Evolutionary conservation across 2,113 vertebrate species (phyloP).

Genomic region (Isurus oxyrinchus): DNA sequence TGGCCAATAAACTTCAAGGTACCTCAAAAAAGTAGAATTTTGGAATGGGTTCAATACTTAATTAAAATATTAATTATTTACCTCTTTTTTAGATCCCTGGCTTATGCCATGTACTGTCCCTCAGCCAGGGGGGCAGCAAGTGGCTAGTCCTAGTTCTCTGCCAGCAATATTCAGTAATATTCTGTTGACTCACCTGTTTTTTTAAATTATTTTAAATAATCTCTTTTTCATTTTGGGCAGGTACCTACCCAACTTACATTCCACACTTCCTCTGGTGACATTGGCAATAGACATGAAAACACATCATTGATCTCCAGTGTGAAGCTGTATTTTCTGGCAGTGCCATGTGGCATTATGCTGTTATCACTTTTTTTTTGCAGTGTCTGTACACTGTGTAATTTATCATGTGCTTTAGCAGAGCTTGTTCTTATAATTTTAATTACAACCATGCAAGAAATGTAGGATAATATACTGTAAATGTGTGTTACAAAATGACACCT

Average conservation of each 20-base stretch:
- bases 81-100: not conserved
- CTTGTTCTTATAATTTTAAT: not conserved
- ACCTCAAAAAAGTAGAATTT: not conserved
- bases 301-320: not conserved
- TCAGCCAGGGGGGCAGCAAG: not conserved
- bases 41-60: not conserved
- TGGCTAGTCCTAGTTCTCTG: not conserved
- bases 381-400: not conserved
- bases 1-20: not conserved
- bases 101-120: not conserved
- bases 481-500: not conserved
- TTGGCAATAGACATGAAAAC: not conserved
- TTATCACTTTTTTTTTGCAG: not conserved
- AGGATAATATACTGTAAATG: not conserved
- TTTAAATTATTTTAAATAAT: not conserved
- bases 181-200: not conserved
- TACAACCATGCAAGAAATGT: not conserved
- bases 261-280: not conserved
- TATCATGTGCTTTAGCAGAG: not conserved
- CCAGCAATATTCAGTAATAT: not conserved
- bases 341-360: not conserved
- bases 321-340: not conserved
- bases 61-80: not conserved
- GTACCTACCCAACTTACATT: not conserved
- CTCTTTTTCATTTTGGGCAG: not conserved